phyloP scores from a whole-genome alignment of 2,797 vertebrate genomes.

The Scolopax rusticola region DNA sequence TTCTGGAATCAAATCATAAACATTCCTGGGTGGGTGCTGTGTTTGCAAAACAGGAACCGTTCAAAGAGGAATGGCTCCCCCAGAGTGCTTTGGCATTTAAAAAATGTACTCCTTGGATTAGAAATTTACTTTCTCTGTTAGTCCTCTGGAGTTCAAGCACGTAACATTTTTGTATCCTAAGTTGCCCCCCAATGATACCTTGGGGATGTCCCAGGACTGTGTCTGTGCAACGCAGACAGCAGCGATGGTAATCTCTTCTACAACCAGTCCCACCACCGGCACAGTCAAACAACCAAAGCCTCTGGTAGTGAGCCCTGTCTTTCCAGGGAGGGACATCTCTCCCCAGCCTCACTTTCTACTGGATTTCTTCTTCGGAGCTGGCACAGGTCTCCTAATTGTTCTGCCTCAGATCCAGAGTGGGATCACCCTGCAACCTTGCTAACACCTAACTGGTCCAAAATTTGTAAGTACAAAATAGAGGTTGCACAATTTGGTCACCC shows the following conservation, averaged over 20 bases:
- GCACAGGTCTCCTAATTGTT: background rate
- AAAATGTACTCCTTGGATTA: background rate
- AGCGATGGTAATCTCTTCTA: rapidly evolving
- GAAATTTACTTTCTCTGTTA: background rate
- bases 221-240: background rate
- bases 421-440: background rate
- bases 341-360: background rate
- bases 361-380: background rate
- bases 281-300: background rate
- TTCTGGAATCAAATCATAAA: background rate
- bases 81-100: background rate
- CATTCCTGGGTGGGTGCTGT: background rate
- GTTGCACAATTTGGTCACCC: background rate
- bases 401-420: background rate
- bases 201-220: background rate
- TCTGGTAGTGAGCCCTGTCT: background rate
- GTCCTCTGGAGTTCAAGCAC: background rate
- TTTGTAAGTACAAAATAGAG: background rate
- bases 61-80: background rate
- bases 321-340: background rate
- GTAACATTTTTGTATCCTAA: background rate
- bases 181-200: rapidly evolving
- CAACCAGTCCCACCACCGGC: background rate
- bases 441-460: background rate
- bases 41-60: background rate